phyloP scores from a whole-genome alignment of 1,140 invertebrate genomes.

The Camponotus pennsylvanicus region DNA sequence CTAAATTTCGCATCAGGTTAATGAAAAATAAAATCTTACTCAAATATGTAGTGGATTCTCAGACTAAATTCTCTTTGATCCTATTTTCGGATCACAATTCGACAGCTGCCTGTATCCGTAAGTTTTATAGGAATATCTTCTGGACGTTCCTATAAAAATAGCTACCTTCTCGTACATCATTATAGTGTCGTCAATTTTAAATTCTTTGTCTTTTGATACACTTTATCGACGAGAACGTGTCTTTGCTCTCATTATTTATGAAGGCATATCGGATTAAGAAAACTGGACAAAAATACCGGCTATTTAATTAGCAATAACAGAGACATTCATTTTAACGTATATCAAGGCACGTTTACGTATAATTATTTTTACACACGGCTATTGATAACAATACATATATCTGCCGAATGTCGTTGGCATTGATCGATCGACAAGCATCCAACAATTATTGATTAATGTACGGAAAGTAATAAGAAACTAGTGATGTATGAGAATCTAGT shows the following conservation, averaged over 20 bases:
- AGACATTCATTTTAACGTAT: slow-evolving; percentile 26
- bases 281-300: slow-evolving; percentile 42
- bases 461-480: background rate
- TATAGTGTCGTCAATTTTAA: slow-evolving; percentile 21
- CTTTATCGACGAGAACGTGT: background rate
- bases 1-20: background rate
- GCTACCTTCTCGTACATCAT: background rate
- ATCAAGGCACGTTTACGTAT: slow-evolving; percentile 19
- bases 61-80: background rate
- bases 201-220: slow-evolving; percentile 19
- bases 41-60: background rate
- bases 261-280: slow-evolving; percentile 62
- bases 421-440: slow-evolving; percentile 20
- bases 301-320: slow-evolving; percentile 12
- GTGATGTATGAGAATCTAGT: background rate
- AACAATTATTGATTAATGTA: background rate
- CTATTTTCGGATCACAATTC: background rate
- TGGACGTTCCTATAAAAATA: slow-evolving; percentile 17
- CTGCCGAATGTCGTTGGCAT: slow-evolving; percentile 33
- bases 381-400: background rate
- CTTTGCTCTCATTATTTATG: slow-evolving; percentile 48
- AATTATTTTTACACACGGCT: slow-evolving; percentile 23
- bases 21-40: background rate
- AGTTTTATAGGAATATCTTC: background rate
- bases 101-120: background rate